These are phyloP conservation scores for Barnardius zonarius DNA, from an alignment of 2,113 vertebrate species.

Conservation along the genomic window DNA sequence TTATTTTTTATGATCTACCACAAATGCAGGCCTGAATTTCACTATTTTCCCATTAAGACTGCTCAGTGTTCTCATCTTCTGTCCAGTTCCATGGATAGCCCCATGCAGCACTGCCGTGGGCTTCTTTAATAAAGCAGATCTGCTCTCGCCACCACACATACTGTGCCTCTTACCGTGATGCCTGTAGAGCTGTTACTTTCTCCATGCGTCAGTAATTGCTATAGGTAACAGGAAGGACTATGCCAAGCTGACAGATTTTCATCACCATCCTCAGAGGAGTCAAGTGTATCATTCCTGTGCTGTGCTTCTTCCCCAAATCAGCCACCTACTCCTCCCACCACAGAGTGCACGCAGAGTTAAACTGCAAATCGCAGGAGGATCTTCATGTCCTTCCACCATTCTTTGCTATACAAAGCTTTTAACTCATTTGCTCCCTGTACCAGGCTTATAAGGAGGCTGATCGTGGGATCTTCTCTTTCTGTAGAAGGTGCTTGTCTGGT, in stretches of 20 bases:
- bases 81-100: neutral
- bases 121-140: neutral
- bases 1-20: neutral
- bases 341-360: conserved; percentile 19
- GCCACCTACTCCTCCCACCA: conserved; percentile 59
- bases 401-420: neutral
- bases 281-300: conserved; percentile 45
- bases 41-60: neutral
- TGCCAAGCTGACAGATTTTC: conserved; percentile 65
- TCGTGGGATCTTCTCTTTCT: neutral
- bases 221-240: conserved; percentile 36
- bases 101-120: neutral
- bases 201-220: neutral
- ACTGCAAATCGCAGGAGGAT: conserved; percentile 17
- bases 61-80: neutral
- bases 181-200: conserved; percentile 3
- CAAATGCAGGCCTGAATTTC: neutral
- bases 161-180: neutral
- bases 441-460: neutral
- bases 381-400: conserved; percentile 5
- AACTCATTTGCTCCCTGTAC: neutral
- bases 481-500: neutral
- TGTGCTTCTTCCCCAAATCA: conserved; percentile 40
- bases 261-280: conserved; percentile 45
- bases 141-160: neutral